Percentiles rank a stretch among this genome's conserved stretches.
Evolutionary conservation across 2,797 vertebrate species (phyloP).

Genomic region (Thamnophis elegans): DNA sequence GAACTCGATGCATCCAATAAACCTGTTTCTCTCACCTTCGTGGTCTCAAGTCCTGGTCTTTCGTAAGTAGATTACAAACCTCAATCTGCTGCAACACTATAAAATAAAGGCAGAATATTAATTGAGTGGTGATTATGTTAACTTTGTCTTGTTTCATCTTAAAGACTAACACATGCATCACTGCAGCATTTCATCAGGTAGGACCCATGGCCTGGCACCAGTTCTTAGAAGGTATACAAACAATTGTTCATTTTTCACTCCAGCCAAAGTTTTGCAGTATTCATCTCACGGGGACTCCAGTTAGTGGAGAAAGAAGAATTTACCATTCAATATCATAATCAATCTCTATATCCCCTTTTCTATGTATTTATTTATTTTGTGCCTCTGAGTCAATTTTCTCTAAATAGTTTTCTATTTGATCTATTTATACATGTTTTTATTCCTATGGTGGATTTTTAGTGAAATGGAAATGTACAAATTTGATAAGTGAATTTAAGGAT

Average conservation of each 20-base stretch:
- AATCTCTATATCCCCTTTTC: not conserved
- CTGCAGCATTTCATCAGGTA: not conserved
- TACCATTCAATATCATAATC: not conserved
- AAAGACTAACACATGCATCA: not conserved
- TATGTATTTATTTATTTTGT: not conserved
- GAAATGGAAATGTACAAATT: not conserved
- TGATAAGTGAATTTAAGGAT: not conserved
- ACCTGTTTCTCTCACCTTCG: no score
- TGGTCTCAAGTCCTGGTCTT: no score
- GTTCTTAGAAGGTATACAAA: not conserved
- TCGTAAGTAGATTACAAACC: no score
- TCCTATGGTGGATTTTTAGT: not conserved
- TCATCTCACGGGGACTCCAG: not conserved
- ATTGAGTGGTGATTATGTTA: not conserved
- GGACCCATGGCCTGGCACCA: not conserved
- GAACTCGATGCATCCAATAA: no score
- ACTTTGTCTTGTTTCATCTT: not conserved
- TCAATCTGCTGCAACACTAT: no score
- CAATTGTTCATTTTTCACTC: not conserved
- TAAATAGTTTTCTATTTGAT: not conserved
- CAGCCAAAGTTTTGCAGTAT: not conserved
- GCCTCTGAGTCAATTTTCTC: not conserved
- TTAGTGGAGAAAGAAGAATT: not conserved
- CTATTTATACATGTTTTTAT: not conserved
- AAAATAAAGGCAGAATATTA: not conserved